A percentile compares a stretch with the other conserved stretches of the same genome.
Evolutionary conservation across 2,797 vertebrate species (phyloP).

Genomic region (Gastrophryne carolinensis): DNA sequence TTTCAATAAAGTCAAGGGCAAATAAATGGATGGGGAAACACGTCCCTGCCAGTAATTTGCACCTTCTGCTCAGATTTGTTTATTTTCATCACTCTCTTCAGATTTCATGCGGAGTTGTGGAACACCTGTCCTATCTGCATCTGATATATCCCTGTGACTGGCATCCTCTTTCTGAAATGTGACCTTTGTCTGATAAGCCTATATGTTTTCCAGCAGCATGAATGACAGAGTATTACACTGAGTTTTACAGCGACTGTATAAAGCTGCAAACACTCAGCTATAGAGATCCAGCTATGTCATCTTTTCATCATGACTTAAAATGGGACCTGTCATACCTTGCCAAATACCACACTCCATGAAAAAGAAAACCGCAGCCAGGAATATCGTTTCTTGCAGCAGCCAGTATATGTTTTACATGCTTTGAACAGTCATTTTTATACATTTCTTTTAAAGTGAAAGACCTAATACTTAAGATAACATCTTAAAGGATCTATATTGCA

Average conservation of each 20-base stretch:
- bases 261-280: slow-evolving; percentile 53
- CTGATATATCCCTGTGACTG: slow-evolving; percentile 49
- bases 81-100: not conserved
- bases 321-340: slow-evolving; percentile 47
- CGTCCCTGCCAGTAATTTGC: slow-evolving; percentile 30
- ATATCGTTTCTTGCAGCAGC: too few relatives aligned
- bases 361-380: slow-evolving; percentile 55
- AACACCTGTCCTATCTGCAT: not conserved
- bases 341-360: slow-evolving; percentile 55
- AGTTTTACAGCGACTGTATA: slow-evolving; percentile 45
- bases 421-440: too few relatives aligned
- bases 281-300: slow-evolving; percentile 46
- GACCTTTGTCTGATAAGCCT: slow-evolving; percentile 53
- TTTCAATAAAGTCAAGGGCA: slow-evolving; percentile 37
- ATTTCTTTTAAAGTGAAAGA: too few relatives aligned
- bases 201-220: slow-evolving; percentile 26
- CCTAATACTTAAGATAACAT: too few relatives aligned
- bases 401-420: not conserved
- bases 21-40: not conserved
- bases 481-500: too few relatives aligned
- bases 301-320: slow-evolving; percentile 50
- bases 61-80: slow-evolving; percentile 34
- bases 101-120: slow-evolving; percentile 31
- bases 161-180: not conserved
- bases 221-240: slow-evolving; percentile 34